Evolutionary conservation across 2,797 vertebrate genomes (phyloP).

Genomic region (Paramormyrops hopkinsi): DNA sequence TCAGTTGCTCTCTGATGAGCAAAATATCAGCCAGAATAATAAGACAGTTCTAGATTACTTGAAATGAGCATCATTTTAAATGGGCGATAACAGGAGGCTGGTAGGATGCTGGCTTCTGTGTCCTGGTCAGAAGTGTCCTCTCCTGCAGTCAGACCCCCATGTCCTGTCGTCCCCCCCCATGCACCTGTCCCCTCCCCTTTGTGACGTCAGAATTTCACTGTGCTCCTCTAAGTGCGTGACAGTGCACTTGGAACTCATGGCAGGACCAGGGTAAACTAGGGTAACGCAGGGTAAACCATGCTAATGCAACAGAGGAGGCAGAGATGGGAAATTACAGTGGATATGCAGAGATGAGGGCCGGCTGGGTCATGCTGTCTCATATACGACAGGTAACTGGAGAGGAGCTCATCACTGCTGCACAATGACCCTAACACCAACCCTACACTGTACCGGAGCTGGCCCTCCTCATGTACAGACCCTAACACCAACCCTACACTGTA

Average conservation of each 20-base stretch:
- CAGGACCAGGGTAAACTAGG: background rate
- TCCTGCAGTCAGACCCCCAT: background rate
- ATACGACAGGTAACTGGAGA: background rate
- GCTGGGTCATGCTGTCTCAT: background rate
- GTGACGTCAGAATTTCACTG: background rate
- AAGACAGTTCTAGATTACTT: constrained; percentile 2
- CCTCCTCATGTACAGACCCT: background rate
- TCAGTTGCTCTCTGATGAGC: constrained; percentile 21
- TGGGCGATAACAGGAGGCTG: background rate
- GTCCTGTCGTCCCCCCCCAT: background rate
- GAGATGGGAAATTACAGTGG: background rate
- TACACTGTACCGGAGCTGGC: background rate
- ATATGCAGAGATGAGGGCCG: background rate
- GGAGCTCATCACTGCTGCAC: background rate
- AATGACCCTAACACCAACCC: background rate
- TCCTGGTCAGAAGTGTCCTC: background rate
- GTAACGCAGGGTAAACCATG: background rate
- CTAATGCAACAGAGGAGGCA: background rate
- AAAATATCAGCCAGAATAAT: background rate
- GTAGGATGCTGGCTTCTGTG: background rate
- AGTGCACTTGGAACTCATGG: background rate
- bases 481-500: background rate
- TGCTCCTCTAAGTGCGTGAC: background rate
- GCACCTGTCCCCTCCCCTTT: background rate
- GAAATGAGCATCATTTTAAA: background rate